Conservation (phyloP, 2,797 vertebrate genomes). For the Perodicticus potto region DNA sequence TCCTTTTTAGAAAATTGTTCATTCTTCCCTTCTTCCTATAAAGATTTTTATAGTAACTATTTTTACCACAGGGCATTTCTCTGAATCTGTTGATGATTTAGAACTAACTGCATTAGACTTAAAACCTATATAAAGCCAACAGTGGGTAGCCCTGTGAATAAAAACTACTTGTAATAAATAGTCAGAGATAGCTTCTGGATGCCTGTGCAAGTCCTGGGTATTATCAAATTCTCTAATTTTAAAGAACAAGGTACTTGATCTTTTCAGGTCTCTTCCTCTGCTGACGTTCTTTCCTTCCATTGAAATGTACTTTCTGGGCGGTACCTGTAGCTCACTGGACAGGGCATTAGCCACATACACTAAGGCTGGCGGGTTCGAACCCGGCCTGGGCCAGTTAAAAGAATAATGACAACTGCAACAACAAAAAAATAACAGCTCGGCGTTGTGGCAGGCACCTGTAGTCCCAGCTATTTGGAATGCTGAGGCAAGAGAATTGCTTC, state of each 20-base stretch:
- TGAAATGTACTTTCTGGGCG: background rate
- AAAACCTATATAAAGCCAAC: constrained; percentile 36
- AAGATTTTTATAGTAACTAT: background rate
- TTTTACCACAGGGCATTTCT: background rate
- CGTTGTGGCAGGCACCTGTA: no score
- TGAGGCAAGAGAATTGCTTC: no score
- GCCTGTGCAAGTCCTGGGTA: background rate
- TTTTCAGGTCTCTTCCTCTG: background rate
- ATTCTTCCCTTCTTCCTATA: constrained; percentile 23
- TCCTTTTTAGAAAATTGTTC: constrained; percentile 21
- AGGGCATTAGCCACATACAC: no score
- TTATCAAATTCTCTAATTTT: constrained; percentile 26
- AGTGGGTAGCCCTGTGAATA: background rate
- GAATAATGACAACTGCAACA: no score
- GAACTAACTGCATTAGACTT: constrained; percentile 34
- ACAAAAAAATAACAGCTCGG: no score
- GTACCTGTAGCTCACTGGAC: no score
- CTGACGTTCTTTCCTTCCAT: background rate
- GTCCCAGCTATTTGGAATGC: no score
- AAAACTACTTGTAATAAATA: background rate
- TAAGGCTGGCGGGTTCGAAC: no score
- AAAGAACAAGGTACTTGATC: background rate
- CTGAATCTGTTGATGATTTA: constrained; percentile 34
- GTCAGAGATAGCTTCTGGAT: constrained; percentile 14
- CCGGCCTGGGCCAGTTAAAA: no score